These are phyloP conservation scores for Drosophila parthenogenetica DNA, from an alignment of 2,888 invertebrate genomes.

Conservation along the genomic window DNA sequence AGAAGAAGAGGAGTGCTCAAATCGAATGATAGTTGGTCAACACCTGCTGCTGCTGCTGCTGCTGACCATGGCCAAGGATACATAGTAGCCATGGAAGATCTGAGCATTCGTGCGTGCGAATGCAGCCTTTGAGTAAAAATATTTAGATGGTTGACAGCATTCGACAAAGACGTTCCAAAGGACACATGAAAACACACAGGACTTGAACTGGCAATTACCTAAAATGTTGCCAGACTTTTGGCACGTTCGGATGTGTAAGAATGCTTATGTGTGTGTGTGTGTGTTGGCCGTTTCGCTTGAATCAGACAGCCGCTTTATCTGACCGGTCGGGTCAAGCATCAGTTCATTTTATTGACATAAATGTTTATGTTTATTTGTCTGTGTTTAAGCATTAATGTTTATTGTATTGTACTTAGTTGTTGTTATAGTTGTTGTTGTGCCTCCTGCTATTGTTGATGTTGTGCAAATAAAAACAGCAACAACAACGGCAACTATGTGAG, in stretches of 20 bases:
- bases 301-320: slow-evolving; percentile 62
- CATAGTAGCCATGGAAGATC: slow-evolving; percentile 1
- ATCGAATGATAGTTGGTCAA: slow-evolving; percentile 54
- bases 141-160: slow-evolving; percentile 61
- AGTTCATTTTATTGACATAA: slow-evolving; percentile 78
- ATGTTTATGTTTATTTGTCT: slow-evolving; percentile 77
- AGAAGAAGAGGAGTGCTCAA: slow-evolving; percentile 19
- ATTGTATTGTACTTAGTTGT: slow-evolving; percentile 54
- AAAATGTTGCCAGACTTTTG: slow-evolving; percentile 51
- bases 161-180: slow-evolving; percentile 49
- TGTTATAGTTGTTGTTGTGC: slow-evolving; percentile 19
- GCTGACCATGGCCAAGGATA: neutral
- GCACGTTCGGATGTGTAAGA: slow-evolving; percentile 19
- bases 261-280: slow-evolving; percentile 8
- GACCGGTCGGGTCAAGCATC: slow-evolving; percentile 72
- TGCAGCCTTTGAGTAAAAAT: slow-evolving; percentile 61
- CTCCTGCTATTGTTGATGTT: slow-evolving; percentile 49
- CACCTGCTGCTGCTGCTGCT: slow-evolving; percentile 44
- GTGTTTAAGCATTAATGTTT: slow-evolving; percentile 71
- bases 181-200: slow-evolving; percentile 17
- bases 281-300: slow-evolving; percentile 31
- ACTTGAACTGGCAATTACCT: slow-evolving; percentile 53
- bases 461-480: slow-evolving; percentile 54
- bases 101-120: slow-evolving; percentile 54
- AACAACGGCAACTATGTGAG: slow-evolving; percentile 27